Conservation (phyloP, 2,888 invertebrate species). For the Oscheius sp. region DNA sequence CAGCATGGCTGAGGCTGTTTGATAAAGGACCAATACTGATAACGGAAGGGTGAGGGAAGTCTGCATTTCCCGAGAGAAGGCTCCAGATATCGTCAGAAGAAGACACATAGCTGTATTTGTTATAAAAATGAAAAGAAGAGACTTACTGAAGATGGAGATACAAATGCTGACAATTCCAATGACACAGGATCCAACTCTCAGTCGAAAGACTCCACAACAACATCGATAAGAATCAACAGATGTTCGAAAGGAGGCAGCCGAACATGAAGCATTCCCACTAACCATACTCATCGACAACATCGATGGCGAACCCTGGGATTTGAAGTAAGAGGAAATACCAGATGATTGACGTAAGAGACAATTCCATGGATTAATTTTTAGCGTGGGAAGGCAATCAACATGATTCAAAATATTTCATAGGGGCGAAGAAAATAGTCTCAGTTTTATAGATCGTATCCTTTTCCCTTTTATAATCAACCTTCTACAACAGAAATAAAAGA, state of each 20-base stretch:
- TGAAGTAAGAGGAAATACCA: not conserved
- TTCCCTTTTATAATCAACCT: too few species aligned
- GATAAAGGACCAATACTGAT: constrained; percentile 35
- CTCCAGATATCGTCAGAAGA: constrained; percentile 38
- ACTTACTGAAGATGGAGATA: constrained; percentile 45
- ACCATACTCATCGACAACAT: not conserved
- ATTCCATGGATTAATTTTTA: too few species aligned
- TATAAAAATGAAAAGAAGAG: not conserved
- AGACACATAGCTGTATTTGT: constrained; percentile 38
- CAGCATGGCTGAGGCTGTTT: constrained; percentile 49
- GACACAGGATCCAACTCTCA: constrained; percentile 53
- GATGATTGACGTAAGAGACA: too few species aligned
- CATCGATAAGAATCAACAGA: too few species aligned
- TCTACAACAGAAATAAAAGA: too few species aligned
- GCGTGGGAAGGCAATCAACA: too few species aligned
- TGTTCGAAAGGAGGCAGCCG: not conserved
- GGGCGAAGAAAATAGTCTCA: too few species aligned
- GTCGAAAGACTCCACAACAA: constrained; percentile 57
- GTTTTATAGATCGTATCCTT: too few species aligned
- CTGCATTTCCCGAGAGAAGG: constrained; percentile 38
- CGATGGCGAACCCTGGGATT: constrained; percentile 4
- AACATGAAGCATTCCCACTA: not conserved
- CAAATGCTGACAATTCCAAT: constrained; percentile 48
- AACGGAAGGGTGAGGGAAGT: constrained; percentile 39
- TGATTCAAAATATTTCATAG: too few species aligned